Conservation (phyloP, 2,888 invertebrate species). For the Melangyna quadrimaculata region DNA sequence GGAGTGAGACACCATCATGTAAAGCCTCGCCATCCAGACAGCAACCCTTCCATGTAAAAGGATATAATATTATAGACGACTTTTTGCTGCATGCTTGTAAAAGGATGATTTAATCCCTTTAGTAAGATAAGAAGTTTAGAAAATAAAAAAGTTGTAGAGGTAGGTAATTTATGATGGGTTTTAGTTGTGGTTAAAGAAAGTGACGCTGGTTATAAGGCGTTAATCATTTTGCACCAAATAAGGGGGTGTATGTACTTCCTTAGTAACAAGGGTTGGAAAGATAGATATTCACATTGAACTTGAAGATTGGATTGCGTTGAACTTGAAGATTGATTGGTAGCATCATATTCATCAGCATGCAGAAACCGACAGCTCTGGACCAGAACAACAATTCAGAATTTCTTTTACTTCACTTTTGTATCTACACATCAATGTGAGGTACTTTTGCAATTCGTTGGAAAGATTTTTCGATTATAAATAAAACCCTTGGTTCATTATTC, state of each 20-base stretch:
- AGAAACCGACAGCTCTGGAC: too few species aligned
- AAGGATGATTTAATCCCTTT: constrained; percentile 1
- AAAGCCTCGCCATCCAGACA: neutral
- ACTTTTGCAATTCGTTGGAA: too few species aligned
- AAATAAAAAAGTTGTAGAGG: constrained; percentile 34
- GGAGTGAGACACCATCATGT: neutral
- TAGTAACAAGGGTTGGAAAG: neutral
- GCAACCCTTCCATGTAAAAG: neutral
- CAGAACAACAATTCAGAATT: too few species aligned
- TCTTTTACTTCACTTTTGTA: too few species aligned
- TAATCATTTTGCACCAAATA: neutral
- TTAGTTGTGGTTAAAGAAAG: constrained; percentile 6
- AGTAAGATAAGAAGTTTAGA: neutral
- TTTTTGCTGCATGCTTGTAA: neutral
- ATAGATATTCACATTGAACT: neutral
- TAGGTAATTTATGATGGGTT: constrained; percentile 31
- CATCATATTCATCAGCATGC: too few species aligned
- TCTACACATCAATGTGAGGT: too few species aligned
- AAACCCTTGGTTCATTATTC: too few species aligned
- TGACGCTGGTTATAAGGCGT: constrained; percentile 11
- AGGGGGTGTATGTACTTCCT: neutral
- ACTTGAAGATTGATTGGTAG: too few species aligned
- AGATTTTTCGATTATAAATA: too few species aligned
- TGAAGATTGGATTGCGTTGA: neutral
- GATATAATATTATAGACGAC: neutral